phyloP scores from a whole-genome alignment of 2,113 vertebrate species.

The Aix galericulata region DNA sequence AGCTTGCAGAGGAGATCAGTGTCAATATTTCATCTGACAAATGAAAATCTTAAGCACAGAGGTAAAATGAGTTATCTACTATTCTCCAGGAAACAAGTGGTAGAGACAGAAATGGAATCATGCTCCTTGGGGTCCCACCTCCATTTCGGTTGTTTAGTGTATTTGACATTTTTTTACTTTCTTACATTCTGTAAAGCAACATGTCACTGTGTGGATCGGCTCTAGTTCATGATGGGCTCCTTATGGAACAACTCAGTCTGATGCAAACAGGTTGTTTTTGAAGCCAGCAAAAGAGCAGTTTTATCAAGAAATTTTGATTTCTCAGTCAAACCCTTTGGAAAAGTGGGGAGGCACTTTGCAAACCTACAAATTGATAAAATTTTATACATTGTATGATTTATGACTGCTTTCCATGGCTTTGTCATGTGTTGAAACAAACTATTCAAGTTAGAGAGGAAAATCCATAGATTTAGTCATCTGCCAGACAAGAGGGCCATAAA shows the following conservation, averaged over 20 bases:
- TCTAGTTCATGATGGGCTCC: neutral
- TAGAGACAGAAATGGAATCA: neutral
- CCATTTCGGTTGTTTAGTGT: neutral
- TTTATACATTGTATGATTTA: neutral
- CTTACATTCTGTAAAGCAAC: neutral
- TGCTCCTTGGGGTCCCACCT: neutral
- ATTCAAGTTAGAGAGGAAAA: conserved; percentile 35
- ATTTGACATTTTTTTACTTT: neutral
- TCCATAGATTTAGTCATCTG: conserved; percentile 27
- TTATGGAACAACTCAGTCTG: neutral
- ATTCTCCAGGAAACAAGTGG: neutral
- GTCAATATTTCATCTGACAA: neutral
- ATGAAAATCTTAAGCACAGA: neutral
- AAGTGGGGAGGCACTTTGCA: neutral
- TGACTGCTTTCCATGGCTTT: conserved; percentile 29
- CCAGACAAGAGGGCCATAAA: conserved; percentile 13
- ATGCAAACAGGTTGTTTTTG: neutral
- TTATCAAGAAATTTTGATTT: neutral
- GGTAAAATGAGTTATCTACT: neutral
- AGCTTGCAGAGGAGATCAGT: neutral
- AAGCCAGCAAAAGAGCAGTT: neutral
- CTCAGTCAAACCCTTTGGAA: neutral
- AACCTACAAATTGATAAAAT: neutral
- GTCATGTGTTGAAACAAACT: conserved; percentile 11
- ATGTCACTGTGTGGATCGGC: neutral